Evolutionary conservation across 2,113 vertebrate genomes (phyloP).

Genomic region (Aegithalos caudatus): DNA sequence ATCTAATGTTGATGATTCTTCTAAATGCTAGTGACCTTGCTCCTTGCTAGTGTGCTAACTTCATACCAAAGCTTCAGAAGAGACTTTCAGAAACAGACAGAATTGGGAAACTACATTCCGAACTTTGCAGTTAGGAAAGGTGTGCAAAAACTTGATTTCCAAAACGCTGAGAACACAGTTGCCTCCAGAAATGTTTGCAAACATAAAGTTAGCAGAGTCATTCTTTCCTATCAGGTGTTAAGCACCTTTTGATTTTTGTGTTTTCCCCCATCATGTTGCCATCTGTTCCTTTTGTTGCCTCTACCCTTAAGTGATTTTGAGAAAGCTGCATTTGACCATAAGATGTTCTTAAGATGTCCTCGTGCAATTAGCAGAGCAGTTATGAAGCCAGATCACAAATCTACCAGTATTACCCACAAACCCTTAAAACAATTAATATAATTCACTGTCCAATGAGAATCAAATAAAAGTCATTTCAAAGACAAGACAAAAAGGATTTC

Average conservation of each 20-base stretch:
- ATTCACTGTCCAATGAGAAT: neutral
- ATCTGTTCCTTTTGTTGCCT: neutral
- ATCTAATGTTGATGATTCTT: neutral
- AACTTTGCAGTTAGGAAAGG: neutral
- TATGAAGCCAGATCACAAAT: neutral
- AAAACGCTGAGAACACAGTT: neutral
- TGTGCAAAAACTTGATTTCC: neutral
- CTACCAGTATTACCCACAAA: neutral
- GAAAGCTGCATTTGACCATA: neutral
- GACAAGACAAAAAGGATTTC: neutral
- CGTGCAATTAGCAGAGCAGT: neutral
- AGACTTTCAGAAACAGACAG: neutral
- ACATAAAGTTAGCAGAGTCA: neutral
- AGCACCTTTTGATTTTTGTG: neutral
- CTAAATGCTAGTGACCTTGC: neutral
- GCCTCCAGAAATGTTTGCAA: neutral
- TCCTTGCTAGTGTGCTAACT: neutral
- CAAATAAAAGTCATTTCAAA: neutral
- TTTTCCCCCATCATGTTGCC: fast-evolving
- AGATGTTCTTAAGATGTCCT: neutral
- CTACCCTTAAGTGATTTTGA: neutral
- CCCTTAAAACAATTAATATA: neutral
- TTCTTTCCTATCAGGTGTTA: neutral
- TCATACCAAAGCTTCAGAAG: neutral
- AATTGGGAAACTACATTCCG: neutral